Base-by-base conservation (phyloP, 2,113 vertebrate genomes). In the Platanista minor region DNA sequence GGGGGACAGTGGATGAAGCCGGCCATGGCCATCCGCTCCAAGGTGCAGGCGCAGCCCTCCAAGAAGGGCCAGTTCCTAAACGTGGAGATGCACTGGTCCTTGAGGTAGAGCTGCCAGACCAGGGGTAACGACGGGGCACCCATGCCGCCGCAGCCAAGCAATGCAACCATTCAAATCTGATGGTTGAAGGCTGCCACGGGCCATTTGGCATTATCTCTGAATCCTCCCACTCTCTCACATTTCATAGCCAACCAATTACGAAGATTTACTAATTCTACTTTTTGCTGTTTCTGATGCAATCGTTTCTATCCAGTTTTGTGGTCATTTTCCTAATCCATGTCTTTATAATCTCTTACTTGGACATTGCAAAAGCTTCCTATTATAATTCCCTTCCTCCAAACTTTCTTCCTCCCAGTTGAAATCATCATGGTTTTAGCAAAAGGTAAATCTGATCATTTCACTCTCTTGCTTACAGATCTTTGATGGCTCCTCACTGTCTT, bases 41-140 rank as follows among this genome's bases (percentile, higher is more conserved):
- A 99, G 3, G 99, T 99, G 97, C 99, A 99, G 94, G 95, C 31
- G 71, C 99, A 99, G 96, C 98, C 99, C 95, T 99, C 99, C 66
- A 99, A 98, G 91, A 99, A 99, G 0, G 99, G 99, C 99, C 99
- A 99, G 21, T 98, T 99, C 43, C 97, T 98, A 97, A 99, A 99
- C 0, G 99, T 99, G 81, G 99, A 98, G 43, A 98, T 13, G 36
- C 99, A 99, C 78, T 98, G 98, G 49, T 99, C 98, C n/a, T 97
- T 98, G n/a, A 99, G 98, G 57, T 99, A 99, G 49, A 99, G 97
- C 87, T 97, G 98, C 75, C 98, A 98, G 0, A 97, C 85, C 0
- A 98, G 96, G 3, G 98, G 98, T 77, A 98, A 33, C 2, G 43
- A 36, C 4, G 0, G 33, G 8, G 21, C 9, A 8, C 54, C 84